Conservation (phyloP, 2,888 invertebrate genomes). For the Fragum whitleyi region DNA sequence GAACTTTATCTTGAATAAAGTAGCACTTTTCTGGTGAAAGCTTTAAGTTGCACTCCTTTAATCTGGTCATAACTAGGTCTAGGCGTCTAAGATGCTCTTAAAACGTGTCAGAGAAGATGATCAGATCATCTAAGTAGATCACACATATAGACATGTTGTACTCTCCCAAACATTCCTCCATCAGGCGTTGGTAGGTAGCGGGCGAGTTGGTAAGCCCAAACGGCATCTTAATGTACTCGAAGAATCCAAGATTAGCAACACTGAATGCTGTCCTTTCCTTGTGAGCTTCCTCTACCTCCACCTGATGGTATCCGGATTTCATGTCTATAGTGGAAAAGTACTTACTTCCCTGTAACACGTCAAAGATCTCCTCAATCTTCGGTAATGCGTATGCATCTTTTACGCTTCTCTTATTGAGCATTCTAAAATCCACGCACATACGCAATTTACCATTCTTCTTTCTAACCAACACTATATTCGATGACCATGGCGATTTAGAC, state of each 20-base stretch:
- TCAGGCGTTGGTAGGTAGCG: background rate
- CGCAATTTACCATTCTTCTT: constrained; percentile 4
- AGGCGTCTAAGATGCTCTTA: constrained; percentile 7
- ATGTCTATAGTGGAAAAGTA: constrained; percentile 10
- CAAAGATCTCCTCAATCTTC: background rate
- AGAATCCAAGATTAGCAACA: background rate
- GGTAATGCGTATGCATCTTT: constrained; percentile 9
- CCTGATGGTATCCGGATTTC: constrained; percentile 18
- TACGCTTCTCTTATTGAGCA: background rate
- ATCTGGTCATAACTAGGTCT: background rate
- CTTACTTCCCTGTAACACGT: background rate
- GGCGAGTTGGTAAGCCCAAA: constrained; percentile 16
- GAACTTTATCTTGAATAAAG: background rate
- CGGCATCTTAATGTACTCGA: constrained; percentile 3
- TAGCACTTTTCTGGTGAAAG: constrained; percentile 16
- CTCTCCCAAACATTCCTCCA: background rate
- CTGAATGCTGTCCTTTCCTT: constrained; percentile 12
- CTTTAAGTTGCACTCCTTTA: constrained; percentile 10
- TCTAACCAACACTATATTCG: background rate
- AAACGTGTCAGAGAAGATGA: constrained; percentile 15
- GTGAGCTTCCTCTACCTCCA: constrained; percentile 13
- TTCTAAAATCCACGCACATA: background rate
- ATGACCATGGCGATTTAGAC: background rate
- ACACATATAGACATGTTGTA: constrained; percentile 16
- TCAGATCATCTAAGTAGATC: constrained; percentile 19